Evolutionary conservation across 1,140 invertebrate species (phyloP).

Genomic region (Aphelinus certus): DNA sequence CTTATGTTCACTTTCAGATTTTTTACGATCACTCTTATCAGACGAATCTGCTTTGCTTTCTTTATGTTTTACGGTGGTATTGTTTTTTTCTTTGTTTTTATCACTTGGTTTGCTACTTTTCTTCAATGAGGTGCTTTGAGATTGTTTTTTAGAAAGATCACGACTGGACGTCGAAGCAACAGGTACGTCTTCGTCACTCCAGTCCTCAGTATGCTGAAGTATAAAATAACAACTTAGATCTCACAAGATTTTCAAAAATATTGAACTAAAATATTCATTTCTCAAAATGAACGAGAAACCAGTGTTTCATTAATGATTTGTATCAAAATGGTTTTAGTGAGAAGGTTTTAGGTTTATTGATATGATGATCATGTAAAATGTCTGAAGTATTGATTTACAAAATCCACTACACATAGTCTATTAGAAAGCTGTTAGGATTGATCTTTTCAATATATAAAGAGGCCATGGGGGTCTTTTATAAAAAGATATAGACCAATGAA

Average conservation of each 20-base stretch:
- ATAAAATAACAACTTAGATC: too few species aligned
- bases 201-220: conserved; percentile 16
- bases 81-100: conserved; percentile 20
- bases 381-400: too few species aligned
- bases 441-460: too few species aligned
- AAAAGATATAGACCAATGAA: too few species aligned
- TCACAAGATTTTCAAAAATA: too few species aligned
- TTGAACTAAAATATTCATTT: too few species aligned
- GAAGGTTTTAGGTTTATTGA: too few species aligned
- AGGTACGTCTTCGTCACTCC: not conserved
- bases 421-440: too few species aligned
- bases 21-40: not conserved
- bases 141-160: conserved; percentile 7
- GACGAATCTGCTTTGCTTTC: not conserved
- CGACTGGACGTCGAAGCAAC: not conserved
- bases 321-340: too few species aligned
- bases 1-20: not conserved
- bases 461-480: too few species aligned
- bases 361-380: too few species aligned
- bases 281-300: not conserved
- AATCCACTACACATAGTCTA: too few species aligned
- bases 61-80: not conserved
- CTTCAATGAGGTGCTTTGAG: not conserved
- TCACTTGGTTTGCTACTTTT: not conserved
- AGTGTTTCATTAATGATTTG: not conserved